Evolutionary conservation across 2,113 vertebrate species (phyloP).

Genomic region (Emydura subglobosa): DNA sequence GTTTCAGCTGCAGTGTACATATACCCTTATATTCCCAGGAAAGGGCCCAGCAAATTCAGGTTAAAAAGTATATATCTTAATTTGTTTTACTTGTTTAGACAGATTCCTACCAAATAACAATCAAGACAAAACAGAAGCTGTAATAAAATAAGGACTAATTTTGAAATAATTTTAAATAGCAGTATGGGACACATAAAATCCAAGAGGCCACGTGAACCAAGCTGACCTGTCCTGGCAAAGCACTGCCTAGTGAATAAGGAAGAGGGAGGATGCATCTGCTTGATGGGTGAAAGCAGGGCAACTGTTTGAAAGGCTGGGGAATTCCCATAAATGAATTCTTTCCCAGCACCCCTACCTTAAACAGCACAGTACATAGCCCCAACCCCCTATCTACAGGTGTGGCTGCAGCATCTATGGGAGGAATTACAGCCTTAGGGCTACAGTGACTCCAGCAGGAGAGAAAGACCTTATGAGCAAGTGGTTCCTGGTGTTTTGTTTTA

Average conservation of each 20-base stretch:
- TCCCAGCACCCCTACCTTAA: background rate
- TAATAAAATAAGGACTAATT: background rate
- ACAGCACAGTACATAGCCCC: background rate
- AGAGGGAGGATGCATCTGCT: background rate
- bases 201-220: background rate
- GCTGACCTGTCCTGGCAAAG: background rate
- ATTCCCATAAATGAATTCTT: slow-evolving; percentile 1
- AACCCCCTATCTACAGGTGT: background rate
- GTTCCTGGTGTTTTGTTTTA: background rate
- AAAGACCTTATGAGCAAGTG: background rate
- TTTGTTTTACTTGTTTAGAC: background rate
- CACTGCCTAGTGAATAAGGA: background rate
- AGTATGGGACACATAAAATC: background rate
- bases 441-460: background rate
- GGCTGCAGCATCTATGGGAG: background rate
- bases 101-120: background rate
- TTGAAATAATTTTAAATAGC: background rate
- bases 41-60: background rate
- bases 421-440: background rate
- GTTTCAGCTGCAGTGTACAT: background rate
- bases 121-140: background rate
- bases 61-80: background rate
- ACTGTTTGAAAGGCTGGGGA: background rate
- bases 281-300: background rate
- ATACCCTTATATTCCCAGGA: background rate